Evolutionary conservation across 2,797 vertebrate genomes (phyloP), one percentile per base, ranked within the genome.

Genomic region (Cottoperca gobio): DNA sequence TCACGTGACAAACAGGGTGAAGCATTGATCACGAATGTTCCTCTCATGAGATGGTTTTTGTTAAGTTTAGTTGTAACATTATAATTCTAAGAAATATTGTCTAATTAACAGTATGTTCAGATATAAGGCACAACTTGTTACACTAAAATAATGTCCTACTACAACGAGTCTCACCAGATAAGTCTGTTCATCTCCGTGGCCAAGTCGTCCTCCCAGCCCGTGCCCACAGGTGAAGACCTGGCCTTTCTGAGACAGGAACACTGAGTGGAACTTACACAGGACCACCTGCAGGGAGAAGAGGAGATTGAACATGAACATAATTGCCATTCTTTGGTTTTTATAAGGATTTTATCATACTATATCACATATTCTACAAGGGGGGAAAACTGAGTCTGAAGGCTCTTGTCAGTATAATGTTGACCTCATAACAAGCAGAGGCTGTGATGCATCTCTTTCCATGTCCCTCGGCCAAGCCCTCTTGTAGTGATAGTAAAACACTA

Each of bases 201-300:
- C 98, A 70, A 99, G 95, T 23, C 98, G 95, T 35, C 98, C 98
- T 81, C 98, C 98, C 88, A 97, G 97, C 73, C 98, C 98, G 78
- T 99, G 98, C 5, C 98, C 98, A 90, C 98, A 99, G 1, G 98
- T 99, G 74, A 97, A 99, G 54, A 99, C 95, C 58, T 97, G 96
- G 64, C 98, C 98, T 92, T 97, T 98, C 92, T 98, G 98, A 50
- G 98, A 97, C 85, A 99, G 95, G 93, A 99, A 99, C 78, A 99
- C 97, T 0, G 97, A 97, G 87, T 99, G 98, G 95, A 99, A 99
- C 91, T 98, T 97, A 86, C 97, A 99, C 77, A 99, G 95, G 46
- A 97, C 97, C 91, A 99, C 96, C 98, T 99, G 69, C 39, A 78
- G 13, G 53, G 49, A 85, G 42, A 52, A 23, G 26, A 78, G 9